Base-by-base conservation (phyloP, 2,113 vertebrate genomes). In the Plotosus lineatus region DNA sequence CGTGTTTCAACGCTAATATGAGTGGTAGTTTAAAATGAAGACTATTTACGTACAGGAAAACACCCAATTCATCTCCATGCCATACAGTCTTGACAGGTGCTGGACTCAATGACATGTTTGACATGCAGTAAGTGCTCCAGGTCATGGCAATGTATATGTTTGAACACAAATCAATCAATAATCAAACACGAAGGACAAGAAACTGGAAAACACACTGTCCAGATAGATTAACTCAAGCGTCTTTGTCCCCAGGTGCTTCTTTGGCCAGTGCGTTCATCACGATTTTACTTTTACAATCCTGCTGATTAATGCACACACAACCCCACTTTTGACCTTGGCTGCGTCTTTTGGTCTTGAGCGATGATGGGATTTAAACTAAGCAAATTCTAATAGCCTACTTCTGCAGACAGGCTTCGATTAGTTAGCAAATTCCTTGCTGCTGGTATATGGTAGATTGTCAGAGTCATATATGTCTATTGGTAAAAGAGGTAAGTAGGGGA, bases 151-250 rank as follows among this genome's bases (percentile, higher is more conserved):
- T 0, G 72, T 84, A 85, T 0, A 82, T 91, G 90, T 93, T 92
- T 92, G 90, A 86, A 88, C 90, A 90, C 81, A 85, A 90, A 94
- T 94, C 93, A 93, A 94, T 94, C 88, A 90, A 86, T 87, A 90
- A 90, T 92, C 87, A 87, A 87, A 77, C 80, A 75, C 79, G 78
- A 82, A 83, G 78, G 79, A 69, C 66, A 60, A 73, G 33, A 85
- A 78, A 85, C 55, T 17, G 53, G 68, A 77, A 84, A 88, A 88
- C 88, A 79, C 85, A 38, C 51, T 78, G 80, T 87, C 65, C 56
- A 75, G 78, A 46, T 48, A 87, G 88, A 81, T 86, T 82, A 89
- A 74, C 50, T 38, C 33, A 68, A 56, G 55, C 46, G 38, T 68
- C 61, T 63, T 42, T 38, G 56, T 21, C 42, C 75, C 56, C 65